A percentile compares a stretch with the other conserved stretches of the same genome.
phyloP scores from a whole-genome alignment of 2,888 invertebrate genomes.

The Eremobia ochroleuca region DNA sequence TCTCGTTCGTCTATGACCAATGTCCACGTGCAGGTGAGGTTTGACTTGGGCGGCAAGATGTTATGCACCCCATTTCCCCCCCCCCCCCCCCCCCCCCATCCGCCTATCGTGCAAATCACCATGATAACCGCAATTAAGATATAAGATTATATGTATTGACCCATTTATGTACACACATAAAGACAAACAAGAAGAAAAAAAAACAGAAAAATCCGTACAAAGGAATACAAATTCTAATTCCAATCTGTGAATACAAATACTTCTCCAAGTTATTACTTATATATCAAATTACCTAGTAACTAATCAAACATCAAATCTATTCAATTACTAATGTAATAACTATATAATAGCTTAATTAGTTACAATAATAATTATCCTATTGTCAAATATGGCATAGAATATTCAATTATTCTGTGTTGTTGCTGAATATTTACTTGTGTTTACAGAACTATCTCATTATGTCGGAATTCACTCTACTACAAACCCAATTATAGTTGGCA shows the following conservation, averaged over 20 bases:
- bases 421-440: slow-evolving; percentile 58
- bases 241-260: neutral
- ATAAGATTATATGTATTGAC: neutral
- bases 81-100: too few species aligned
- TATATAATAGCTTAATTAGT: neutral
- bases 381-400: slow-evolving; percentile 38
- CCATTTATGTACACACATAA: neutral
- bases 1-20: neutral
- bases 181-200: neutral
- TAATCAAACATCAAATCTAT: neutral
- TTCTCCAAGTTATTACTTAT: neutral
- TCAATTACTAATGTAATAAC: neutral
- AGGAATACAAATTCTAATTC: neutral
- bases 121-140: neutral
- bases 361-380: slow-evolving; percentile 4
- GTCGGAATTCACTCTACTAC: slow-evolving; percentile 46
- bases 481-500: slow-evolving; percentile 69
- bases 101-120: too few species aligned
- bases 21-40: too few species aligned
- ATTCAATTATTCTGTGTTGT: slow-evolving; percentile 54
- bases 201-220: neutral
- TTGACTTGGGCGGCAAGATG: too few species aligned
- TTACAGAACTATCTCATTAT: slow-evolving; percentile 56
- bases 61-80: too few species aligned
- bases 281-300: neutral